phyloP scores from a whole-genome alignment of 2,113 vertebrate genomes.

The Natator depressus region DNA sequence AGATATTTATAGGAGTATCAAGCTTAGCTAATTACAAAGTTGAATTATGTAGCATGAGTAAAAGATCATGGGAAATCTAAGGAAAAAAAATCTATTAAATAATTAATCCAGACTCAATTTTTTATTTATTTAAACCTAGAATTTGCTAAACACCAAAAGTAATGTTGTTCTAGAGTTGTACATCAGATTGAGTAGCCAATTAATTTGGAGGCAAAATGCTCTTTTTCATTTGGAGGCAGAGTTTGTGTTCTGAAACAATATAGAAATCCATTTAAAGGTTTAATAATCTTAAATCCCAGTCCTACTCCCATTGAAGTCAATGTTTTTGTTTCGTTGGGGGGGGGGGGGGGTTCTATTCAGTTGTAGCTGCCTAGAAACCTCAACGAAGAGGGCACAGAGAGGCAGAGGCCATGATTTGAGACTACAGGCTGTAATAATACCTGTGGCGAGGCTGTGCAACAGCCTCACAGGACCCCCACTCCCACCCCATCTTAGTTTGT shows the following conservation, averaged over 20 bases:
- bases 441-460: not conserved
- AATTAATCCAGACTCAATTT: not conserved
- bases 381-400: not conserved
- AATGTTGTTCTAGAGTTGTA: not conserved
- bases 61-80: fast-evolving
- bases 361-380: not conserved
- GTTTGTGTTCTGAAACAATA: not conserved
- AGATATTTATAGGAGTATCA: not conserved
- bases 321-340: not conserved
- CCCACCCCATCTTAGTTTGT: not conserved
- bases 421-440: not conserved
- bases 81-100: not conserved
- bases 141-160: not conserved
- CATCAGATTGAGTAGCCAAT: not conserved
- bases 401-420: not conserved
- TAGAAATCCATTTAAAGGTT: not conserved
- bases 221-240: not conserved
- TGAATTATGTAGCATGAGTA: not conserved
- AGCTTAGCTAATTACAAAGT: not conserved
- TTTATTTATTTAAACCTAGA: not conserved
- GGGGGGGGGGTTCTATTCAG: not conserved
- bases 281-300: not conserved
- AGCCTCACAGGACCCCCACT: not conserved
- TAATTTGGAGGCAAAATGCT: not conserved
- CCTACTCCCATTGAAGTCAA: not conserved